These are phyloP conservation scores for Sphenopsis melanotis DNA, from an alignment of 2,797 vertebrate species.

Conservation along the genomic window DNA sequence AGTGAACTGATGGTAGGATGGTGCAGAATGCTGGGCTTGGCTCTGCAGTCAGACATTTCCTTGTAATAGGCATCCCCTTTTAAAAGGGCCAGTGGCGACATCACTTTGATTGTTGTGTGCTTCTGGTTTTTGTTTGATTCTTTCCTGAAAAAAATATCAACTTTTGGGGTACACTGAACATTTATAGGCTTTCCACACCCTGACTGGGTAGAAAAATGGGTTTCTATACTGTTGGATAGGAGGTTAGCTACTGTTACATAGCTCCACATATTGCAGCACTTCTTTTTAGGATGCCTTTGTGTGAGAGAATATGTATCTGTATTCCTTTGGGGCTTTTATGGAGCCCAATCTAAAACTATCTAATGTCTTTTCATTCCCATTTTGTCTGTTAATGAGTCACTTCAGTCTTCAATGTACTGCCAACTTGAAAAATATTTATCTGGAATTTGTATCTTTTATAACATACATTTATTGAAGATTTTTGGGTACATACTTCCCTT, in stretches of 20 bases:
- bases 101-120: background rate
- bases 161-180: accelerated
- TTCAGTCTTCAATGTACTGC: background rate
- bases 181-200: background rate
- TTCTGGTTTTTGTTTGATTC: background rate
- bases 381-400: background rate
- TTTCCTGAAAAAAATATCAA: background rate
- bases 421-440: background rate
- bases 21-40: background rate
- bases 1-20: background rate
- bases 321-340: background rate
- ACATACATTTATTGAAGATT: background rate
- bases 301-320: background rate
- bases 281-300: background rate
- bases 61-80: background rate
- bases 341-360: background rate
- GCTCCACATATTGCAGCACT: background rate
- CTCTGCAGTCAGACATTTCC: background rate
- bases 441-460: background rate
- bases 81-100: background rate
- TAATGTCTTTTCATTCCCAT: background rate
- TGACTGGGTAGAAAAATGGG: background rate
- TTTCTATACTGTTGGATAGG: background rate
- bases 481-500: background rate
- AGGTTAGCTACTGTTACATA: background rate